Evolutionary conservation across 2,888 invertebrate species (phyloP).

Genomic region (Agriotes lineatus): DNA sequence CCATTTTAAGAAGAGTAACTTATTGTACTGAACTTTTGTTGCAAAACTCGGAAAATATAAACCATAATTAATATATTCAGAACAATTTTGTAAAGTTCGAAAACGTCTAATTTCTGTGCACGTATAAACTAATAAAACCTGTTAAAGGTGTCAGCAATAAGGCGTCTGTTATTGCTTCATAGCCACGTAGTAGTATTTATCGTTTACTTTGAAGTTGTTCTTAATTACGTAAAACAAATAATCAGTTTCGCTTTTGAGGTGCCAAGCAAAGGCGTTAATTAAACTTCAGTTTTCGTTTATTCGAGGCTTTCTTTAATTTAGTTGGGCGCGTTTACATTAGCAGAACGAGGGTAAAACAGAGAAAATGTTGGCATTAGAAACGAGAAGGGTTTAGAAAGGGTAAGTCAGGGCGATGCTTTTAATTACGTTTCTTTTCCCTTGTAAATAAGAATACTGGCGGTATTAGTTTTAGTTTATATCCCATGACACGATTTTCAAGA

Average conservation of each 20-base stretch:
- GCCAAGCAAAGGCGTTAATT: slow-evolving; percentile 30
- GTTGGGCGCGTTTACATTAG: slow-evolving; percentile 19
- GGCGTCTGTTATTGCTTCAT: slow-evolving; percentile 11
- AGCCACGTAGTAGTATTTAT: neutral
- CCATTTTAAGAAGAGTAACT: too few species aligned
- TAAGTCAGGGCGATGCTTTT: slow-evolving; percentile 11
- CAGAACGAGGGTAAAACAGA: slow-evolving; percentile 15
- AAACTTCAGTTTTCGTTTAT: slow-evolving; percentile 31
- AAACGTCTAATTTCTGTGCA: too few species aligned
- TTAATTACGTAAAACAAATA: slow-evolving; percentile 30
- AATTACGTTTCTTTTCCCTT: slow-evolving; percentile 11
- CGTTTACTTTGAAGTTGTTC: slow-evolving; percentile 25
- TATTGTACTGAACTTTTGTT: too few species aligned
- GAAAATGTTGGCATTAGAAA: slow-evolving; percentile 22
- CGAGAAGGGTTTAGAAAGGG: slow-evolving; percentile 22
- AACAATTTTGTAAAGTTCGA: too few species aligned
- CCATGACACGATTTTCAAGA: too few species aligned
- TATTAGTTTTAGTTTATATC: slow-evolving; percentile 1
- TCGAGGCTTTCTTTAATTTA: slow-evolving; percentile 27
- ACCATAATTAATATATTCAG: too few species aligned
- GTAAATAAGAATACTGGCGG: slow-evolving; percentile 7
- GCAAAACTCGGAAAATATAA: too few species aligned
- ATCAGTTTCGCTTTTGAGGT: slow-evolving; percentile 25
- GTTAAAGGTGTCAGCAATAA: neutral
- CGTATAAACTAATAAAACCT: slow-evolving; percentile 11